Percentiles rank a stretch among this genome's conserved stretches.
Evolutionary conservation across 2,113 vertebrate genomes (phyloP).

Genomic region (Ranitomeya imitator): DNA sequence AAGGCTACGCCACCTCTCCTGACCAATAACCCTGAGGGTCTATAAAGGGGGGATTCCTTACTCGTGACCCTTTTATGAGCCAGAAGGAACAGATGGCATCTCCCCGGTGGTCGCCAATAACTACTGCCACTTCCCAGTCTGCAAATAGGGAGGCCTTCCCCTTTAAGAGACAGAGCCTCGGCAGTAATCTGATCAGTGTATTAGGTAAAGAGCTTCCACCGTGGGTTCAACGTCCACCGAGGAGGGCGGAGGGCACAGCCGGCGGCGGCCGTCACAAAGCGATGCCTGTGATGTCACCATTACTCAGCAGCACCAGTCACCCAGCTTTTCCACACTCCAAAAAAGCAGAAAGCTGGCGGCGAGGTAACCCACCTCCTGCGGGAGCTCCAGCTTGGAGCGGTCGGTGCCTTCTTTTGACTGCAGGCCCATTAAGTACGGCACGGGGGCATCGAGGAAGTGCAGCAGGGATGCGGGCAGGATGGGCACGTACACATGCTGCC

Average conservation of each 20-base stretch:
- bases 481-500: conserved; percentile 97
- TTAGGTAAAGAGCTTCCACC: neutral
- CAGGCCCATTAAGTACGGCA: conserved; percentile 95
- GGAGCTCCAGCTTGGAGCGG: conserved; percentile 91
- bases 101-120: too few species aligned
- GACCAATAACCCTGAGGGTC: too few species aligned
- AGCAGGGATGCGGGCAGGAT: conserved; percentile 91
- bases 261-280: neutral
- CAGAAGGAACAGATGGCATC: too few species aligned
- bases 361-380: conserved; percentile 85
- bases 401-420: conserved; percentile 91
- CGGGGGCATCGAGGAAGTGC: conserved; percentile 94
- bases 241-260: neutral
- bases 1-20: too few species aligned
- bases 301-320: neutral
- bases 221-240: neutral
- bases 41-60: too few species aligned
- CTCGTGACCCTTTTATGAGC: too few species aligned
- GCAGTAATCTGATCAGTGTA: neutral
- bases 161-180: neutral
- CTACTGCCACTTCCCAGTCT: too few species aligned
- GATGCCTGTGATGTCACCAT: neutral
- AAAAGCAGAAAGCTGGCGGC: neutral
- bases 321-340: neutral
- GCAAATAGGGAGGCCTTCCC: neutral